Evolutionary conservation across 2,888 invertebrate species (phyloP), one percentile per base, ranked within the genome.

Genomic region (Yponomeuta cagnagella): DNA sequence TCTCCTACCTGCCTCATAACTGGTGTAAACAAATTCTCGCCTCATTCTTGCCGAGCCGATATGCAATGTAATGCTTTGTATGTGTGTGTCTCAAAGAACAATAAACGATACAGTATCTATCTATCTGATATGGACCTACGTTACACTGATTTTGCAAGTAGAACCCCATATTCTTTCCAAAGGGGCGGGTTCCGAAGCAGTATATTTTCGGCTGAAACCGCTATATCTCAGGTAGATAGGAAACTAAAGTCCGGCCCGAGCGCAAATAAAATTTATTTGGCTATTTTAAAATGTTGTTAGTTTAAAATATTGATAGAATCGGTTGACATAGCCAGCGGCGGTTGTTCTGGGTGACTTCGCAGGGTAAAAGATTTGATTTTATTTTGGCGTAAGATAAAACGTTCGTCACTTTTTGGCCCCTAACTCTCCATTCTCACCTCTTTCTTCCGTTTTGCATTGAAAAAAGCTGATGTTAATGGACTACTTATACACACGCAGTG

Each of bases 211-310:
- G 52, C 52, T 15, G 52, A 58, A 58, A 58, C 52, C 52, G 52
- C 52, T 58, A 58, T 58, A 58, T 58, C 52, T 58, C 52, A 58
- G 52, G 52, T 58, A 58, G 52, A 58, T 58, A 58, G 52, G 52
- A 58, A 58, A 58, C 52, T 58, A 58, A 15, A 58, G 52, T 58
- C 52, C 52, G 12, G 52, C 52, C 15, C 15, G 52, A 58, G 52
- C 52, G 52, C 5, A 58, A 58, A 58, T 58, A 58, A 58, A 58
- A 58, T 58, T 12, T 58, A 58, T 58, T 58, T 58, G 52, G 52
- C 52, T 58, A 15, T 58, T 58, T 58, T 58, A 58, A 58, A 58
- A 58, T 15, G 52, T 58, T 58, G 52, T 15, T 58, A 58, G 52
- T 58, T 58, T 58, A 58, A 58, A 58, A 58, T 58, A 58, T 58